Base-by-base conservation (phyloP, 2,888 invertebrate genomes). In the Andrena fulva region DNA sequence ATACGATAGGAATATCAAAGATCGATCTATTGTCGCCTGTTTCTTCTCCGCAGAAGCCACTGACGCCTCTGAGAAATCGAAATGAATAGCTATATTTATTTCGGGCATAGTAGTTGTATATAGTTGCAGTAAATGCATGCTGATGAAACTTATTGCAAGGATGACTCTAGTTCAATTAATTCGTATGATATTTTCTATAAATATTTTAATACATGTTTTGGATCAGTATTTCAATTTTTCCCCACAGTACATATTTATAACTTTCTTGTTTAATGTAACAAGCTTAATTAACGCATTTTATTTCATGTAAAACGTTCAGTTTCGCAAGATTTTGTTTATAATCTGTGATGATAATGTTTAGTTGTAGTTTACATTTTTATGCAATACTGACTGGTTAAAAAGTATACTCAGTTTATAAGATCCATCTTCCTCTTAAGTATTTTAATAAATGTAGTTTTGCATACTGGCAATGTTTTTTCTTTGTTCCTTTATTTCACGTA, bases 21-120 rank as follows among this genome's bases (percentile, higher is more conserved):
- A 90, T 82, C 73, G 79, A 84, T 33, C 89, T 87, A 68, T 77
- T 90, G 6, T 91, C 92, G 1, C 91, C 92, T 27, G 87, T 89
- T 54, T 89, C 91, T 8, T 92, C 92, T 12, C 91, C 92, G 2
- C 89, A 89, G 52, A 95, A 95, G 85, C 92, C 94, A 10, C 87
- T 91, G 42, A 94, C 94, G 35, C 95, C 95, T 3, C 90, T 95
- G 64, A 94, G 94, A 85, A 94, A 94, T 86, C 92, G 94, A 77
- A 95, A 95, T 87, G 92, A 92, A 82, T 92, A 81, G 88, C 67
- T 24, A 12, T 70, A 67, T 12, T 52, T 77, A 59, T 52, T 31
- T 72, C 68, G 27, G 10, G 3, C 20, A 24, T 5, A 24, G 12
- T 29, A 3, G 35, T 35, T 48, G 5, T 29, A 67, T 31, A 31